phyloP scores from a whole-genome alignment of 2,797 vertebrate genomes.

The Otus scops region DNA sequence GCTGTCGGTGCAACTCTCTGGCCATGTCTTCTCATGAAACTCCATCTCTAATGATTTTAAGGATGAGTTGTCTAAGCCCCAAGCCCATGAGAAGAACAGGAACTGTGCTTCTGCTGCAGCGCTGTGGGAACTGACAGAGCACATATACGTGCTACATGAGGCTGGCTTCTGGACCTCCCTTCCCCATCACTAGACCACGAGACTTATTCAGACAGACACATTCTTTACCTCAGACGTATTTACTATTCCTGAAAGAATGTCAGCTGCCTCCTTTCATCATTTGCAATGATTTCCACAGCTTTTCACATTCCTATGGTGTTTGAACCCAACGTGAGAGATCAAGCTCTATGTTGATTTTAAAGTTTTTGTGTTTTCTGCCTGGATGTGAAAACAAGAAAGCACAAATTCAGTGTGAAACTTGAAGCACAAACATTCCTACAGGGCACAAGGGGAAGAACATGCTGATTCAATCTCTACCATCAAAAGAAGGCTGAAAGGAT shows the following conservation, averaged over 20 bases:
- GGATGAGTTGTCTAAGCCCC: too few species aligned
- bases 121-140: too few species aligned
- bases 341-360: neutral
- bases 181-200: neutral
- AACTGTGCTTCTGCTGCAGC: too few species aligned
- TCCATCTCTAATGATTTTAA: too few species aligned
- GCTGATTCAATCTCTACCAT: too few species aligned
- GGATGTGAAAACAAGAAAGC: neutral
- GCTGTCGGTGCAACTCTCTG: too few species aligned
- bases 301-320: neutral
- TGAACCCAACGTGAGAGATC: neutral
- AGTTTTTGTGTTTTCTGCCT: neutral
- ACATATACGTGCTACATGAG: too few species aligned
- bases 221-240: too few species aligned
- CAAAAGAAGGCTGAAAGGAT: neutral
- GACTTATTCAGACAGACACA: neutral
- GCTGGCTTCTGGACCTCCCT: too few species aligned
- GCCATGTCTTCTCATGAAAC: too few species aligned
- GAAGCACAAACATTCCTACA: neutral
- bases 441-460: too few species aligned
- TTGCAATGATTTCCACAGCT: neutral
- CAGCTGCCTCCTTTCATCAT: neutral
- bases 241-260: neutral
- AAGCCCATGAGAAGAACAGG: too few species aligned
- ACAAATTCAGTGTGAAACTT: neutral